Evolutionary conservation across 2,113 vertebrate genomes (phyloP).

Genomic region (Syngnathoides biaculeatus): DNA sequence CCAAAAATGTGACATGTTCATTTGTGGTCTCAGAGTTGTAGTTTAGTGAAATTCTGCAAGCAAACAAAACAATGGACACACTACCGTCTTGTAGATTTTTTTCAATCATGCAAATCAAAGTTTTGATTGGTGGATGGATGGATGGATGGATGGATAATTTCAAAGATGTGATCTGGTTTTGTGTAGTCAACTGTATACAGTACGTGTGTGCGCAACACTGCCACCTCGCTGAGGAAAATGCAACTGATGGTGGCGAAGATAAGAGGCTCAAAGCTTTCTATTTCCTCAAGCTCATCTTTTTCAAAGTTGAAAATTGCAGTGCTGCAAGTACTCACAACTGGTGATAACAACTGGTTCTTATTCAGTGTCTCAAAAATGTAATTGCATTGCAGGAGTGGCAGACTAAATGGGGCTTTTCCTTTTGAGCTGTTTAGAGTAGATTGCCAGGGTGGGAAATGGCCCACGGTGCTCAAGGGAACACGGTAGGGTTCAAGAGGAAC

Average conservation of each 20-base stretch:
- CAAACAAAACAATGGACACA: background rate
- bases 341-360: background rate
- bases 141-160: background rate
- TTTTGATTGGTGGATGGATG: background rate
- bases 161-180: background rate
- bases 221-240: constrained; percentile 84
- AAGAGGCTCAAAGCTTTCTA: background rate
- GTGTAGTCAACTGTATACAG: background rate
- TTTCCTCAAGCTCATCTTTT: background rate
- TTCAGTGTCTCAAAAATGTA: constrained; percentile 33
- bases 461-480: constrained; percentile 43
- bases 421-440: constrained; percentile 55
- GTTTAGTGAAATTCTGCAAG: background rate
- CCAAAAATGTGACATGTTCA: background rate
- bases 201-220: constrained; percentile 78
- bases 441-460: constrained; percentile 59
- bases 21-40: background rate
- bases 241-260: constrained; percentile 47
- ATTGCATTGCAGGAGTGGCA: constrained; percentile 54
- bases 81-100: background rate
- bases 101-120: background rate
- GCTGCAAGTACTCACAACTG: background rate
- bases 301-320: background rate
- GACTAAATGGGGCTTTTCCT: constrained; percentile 73
- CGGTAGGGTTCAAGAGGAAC: constrained; percentile 8